Evolutionary conservation across 2,888 invertebrate species (phyloP).

Genomic region (Isotomurus palustris): DNA sequence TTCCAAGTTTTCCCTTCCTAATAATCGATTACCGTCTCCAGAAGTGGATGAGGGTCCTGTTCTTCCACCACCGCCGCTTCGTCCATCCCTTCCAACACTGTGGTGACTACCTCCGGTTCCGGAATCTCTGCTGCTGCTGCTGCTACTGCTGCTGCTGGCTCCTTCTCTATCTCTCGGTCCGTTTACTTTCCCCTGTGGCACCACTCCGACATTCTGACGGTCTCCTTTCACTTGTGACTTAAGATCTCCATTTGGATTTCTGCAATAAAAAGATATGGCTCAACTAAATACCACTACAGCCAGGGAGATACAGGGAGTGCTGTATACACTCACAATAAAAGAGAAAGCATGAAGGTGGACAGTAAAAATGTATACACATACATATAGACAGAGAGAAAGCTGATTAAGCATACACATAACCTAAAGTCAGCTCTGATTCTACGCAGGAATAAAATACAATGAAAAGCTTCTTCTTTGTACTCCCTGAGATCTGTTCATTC

Average conservation of each 20-base stretch:
- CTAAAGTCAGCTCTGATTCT: no score
- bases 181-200: background rate
- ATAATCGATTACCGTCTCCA: background rate
- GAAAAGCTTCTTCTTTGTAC: no score
- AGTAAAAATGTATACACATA: no score
- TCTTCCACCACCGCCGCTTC: slow-evolving; percentile 57
- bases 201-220: background rate
- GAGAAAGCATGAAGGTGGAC: no score
- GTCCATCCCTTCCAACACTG: background rate
- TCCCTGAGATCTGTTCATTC: no score
- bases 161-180: background rate
- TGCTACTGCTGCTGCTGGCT: background rate
- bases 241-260: slow-evolving; percentile 73
- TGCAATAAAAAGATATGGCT: slow-evolving; percentile 50
- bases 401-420: no score
- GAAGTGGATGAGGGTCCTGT: slow-evolving; percentile 54
- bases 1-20: background rate
- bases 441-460: no score
- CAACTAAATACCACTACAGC: background rate
- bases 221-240: slow-evolving; percentile 22
- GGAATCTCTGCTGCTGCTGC: background rate
- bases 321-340: no score
- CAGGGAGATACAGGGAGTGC: no score
- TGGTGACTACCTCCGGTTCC: slow-evolving; percentile 3
- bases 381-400: no score